Evolutionary conservation across 2,797 vertebrate species (phyloP), one percentile per base, ranked within the genome.

Genomic region (Todus mexicanus): DNA sequence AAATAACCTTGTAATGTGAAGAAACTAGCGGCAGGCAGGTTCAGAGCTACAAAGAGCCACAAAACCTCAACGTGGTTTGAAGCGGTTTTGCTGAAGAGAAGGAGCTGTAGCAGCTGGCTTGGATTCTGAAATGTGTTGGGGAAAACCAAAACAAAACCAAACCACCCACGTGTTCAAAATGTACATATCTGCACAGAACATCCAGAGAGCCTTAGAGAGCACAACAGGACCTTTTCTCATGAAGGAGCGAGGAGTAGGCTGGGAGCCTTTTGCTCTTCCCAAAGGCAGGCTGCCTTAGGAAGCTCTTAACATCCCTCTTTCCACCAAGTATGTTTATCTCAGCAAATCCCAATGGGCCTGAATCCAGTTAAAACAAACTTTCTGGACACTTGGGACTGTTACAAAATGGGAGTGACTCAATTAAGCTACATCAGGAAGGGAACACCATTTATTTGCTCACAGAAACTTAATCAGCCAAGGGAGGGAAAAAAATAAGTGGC

Each of bases 331-430:
- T 83, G 74, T 85, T 86, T 82, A 54, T 69, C 38, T 66, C 22
- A 70, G 69, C 48, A 66, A 87, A 43, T 40, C 61, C 35, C 15
- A 68, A 1, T 51, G 45, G 82, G 72, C 71, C 84, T 51, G 60
- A 78, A 78, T 76, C 87, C 78, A 95, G 47, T 37, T 53, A 78
- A 64, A 92, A 50, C 37, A 84, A 84, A 72, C 27, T 50, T 91
- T 37, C 48, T 73, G 60, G 72, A 56, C 35, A 72, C 43, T 72
- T 87, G 31, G 35, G 31, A 70, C 50, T 82, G 56, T 76, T 91
- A 82, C 0, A 1, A 92, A 94, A 93, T 15, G 22, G 27, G 27
- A 84, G 53, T 71, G 60, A 89, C 31, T 93, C 78, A 68, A 60
- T 33, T 56, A 84, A 82, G 16, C 60, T 83, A 51, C 64, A 66